Conservation (phyloP, 2,113 vertebrate species). For the Pachypanchax playfairii region DNA sequence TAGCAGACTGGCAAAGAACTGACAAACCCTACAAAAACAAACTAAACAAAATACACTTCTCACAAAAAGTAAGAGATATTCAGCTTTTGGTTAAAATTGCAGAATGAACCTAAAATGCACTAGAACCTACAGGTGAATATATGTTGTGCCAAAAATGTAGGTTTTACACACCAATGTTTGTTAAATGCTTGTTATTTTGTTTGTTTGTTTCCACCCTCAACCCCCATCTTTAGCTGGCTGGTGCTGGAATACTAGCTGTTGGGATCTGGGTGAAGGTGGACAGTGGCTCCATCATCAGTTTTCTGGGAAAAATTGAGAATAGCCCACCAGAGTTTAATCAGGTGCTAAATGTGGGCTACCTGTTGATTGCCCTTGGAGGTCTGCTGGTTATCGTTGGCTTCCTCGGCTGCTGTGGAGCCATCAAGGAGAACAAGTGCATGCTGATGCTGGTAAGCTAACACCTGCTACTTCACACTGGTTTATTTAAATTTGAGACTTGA, state of each 20-base stretch:
- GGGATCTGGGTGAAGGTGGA: constrained; percentile 87
- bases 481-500: too few species aligned
- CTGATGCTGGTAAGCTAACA: constrained; percentile 78
- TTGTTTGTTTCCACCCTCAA: neutral
- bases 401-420: constrained; percentile 82
- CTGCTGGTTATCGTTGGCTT: constrained; percentile 82
- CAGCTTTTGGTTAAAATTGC: too few species aligned
- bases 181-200: too few species aligned
- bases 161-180: too few species aligned
- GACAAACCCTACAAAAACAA: too few species aligned
- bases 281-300: constrained; percentile 69
- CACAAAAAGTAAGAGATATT: too few species aligned
- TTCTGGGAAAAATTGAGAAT: constrained; percentile 63
- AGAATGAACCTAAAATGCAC: too few species aligned
- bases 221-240: constrained; percentile 75
- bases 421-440: constrained; percentile 80
- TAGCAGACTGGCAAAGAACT: too few species aligned
- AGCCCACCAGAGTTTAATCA: constrained; percentile 64
- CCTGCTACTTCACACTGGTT: too few species aligned
- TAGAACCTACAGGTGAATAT: too few species aligned
- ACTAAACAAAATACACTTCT: too few species aligned
- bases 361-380: constrained; percentile 78
- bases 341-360: constrained; percentile 81
- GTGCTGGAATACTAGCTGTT: constrained; percentile 77
- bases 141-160: too few species aligned